Evolutionary conservation across 2,797 vertebrate genomes (phyloP).

Genomic region (Bothrops alternatus): DNA sequence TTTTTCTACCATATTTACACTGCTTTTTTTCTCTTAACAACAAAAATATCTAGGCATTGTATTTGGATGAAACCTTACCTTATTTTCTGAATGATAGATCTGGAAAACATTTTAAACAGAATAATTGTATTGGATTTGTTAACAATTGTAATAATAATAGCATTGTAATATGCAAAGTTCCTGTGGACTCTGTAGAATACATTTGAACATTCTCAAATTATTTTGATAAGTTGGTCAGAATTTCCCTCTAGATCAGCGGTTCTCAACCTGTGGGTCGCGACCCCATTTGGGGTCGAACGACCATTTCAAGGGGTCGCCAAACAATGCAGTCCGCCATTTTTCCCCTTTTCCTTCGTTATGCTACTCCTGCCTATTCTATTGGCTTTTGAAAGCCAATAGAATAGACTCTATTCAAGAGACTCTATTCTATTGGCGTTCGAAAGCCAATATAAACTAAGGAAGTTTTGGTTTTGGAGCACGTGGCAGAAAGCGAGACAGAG

Average conservation of each 20-base stretch:
- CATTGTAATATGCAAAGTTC: not conserved
- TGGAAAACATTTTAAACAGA: not conserved
- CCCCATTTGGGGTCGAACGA: too few relatives aligned
- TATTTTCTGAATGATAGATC: not conserved
- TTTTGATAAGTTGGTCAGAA: not conserved
- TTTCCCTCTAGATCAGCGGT: not conserved
- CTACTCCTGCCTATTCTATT: too few relatives aligned
- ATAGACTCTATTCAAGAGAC: too few relatives aligned
- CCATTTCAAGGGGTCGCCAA: too few relatives aligned
- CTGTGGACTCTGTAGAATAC: not conserved
- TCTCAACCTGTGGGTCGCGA: too few relatives aligned
- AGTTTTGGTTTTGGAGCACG: too few relatives aligned
- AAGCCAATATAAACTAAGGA: too few relatives aligned
- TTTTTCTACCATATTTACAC: not conserved
- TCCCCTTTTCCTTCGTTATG: too few relatives aligned
- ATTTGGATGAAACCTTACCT: not conserved
- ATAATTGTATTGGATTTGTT: not conserved
- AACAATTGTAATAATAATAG: not conserved
- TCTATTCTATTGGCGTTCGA: too few relatives aligned
- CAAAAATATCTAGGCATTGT: not conserved
- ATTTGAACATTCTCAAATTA: not conserved
- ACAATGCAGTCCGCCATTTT: too few relatives aligned
- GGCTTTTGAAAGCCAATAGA: too few relatives aligned
- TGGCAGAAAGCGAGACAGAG: too few relatives aligned
- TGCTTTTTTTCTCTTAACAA: not conserved